Percentiles rank a stretch among this genome's conserved stretches.
Evolutionary conservation across 2,113 vertebrate genomes (phyloP).

Genomic region (Paradoxurus hermaphroditus): DNA sequence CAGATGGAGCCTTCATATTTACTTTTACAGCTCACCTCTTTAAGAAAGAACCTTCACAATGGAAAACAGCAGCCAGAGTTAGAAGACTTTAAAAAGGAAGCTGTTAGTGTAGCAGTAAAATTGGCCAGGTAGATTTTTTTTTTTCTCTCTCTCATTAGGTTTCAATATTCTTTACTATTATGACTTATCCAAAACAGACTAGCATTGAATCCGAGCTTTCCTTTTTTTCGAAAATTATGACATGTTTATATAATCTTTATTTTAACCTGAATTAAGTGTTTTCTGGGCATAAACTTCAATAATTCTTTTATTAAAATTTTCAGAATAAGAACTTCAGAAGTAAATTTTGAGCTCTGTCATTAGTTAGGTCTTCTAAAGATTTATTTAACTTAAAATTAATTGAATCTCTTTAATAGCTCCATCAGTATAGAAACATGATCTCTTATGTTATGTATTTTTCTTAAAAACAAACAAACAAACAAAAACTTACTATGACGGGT

Average conservation of each 20-base stretch:
- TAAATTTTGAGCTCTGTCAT: slow-evolving; percentile 16
- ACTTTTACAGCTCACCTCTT: slow-evolving; percentile 62
- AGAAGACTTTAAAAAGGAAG: slow-evolving; percentile 57
- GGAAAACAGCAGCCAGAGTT: slow-evolving; percentile 59
- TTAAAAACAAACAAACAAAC: background rate
- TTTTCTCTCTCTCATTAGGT: slow-evolving; percentile 53
- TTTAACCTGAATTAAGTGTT: slow-evolving; percentile 54
- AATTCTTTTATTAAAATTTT: slow-evolving; percentile 65
- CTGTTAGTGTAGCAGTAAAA: slow-evolving; percentile 61
- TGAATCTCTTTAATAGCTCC: slow-evolving; percentile 46
- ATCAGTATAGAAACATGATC: slow-evolving; percentile 20
- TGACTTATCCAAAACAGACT: slow-evolving; percentile 67
- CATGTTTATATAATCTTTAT: slow-evolving; percentile 53
- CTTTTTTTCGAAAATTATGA: slow-evolving; percentile 64
- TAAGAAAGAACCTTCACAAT: slow-evolving; percentile 63
- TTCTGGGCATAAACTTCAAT: slow-evolving; percentile 45
- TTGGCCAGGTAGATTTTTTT: slow-evolving; percentile 50
- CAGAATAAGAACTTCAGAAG: slow-evolving; percentile 43
- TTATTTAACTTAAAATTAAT: slow-evolving; percentile 53
- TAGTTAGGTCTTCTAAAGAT: slow-evolving; percentile 46
- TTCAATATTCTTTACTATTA: slow-evolving; percentile 65
- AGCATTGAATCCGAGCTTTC: slow-evolving; percentile 53
- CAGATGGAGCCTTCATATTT: slow-evolving; percentile 42
- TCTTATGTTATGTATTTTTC: slow-evolving; percentile 59
- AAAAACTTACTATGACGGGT: no score